Evolutionary conservation across 2,888 invertebrate species (phyloP).

Genomic region (Drepana falcataria): DNA sequence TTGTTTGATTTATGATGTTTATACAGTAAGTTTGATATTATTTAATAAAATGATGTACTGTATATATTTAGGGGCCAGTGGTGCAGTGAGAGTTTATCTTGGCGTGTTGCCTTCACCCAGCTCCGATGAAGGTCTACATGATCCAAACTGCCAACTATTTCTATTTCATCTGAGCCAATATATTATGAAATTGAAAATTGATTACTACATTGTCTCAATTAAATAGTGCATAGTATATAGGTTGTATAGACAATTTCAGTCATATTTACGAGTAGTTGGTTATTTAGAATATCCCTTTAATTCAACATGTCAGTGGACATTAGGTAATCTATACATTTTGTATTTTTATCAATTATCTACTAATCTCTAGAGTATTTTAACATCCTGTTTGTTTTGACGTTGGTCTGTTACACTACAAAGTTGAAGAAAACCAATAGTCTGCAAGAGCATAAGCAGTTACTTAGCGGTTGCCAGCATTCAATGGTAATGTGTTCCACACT

Average conservation of each 20-base stretch:
- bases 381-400: too few species aligned
- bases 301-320: too few species aligned
- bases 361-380: too few species aligned
- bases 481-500: too few species aligned
- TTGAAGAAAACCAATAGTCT: too few species aligned
- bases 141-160: constrained; percentile 56
- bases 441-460: too few species aligned
- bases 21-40: not conserved
- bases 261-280: too few species aligned
- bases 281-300: too few species aligned
- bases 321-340: too few species aligned
- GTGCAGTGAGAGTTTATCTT: constrained; percentile 26
- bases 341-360: too few species aligned
- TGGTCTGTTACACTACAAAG: too few species aligned
- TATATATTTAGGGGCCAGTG: constrained; percentile 1
- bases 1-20: not conserved
- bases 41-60: not conserved
- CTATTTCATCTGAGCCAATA: constrained; percentile 42
- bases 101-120: constrained; percentile 44
- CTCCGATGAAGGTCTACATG: constrained; percentile 46
- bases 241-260: not conserved
- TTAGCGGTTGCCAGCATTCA: too few species aligned
- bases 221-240: not conserved
- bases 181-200: constrained; percentile 30
- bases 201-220: constrained; percentile 21